Evolutionary conservation across 2,888 invertebrate genomes (phyloP).

Genomic region (Girardia tigrina): DNA sequence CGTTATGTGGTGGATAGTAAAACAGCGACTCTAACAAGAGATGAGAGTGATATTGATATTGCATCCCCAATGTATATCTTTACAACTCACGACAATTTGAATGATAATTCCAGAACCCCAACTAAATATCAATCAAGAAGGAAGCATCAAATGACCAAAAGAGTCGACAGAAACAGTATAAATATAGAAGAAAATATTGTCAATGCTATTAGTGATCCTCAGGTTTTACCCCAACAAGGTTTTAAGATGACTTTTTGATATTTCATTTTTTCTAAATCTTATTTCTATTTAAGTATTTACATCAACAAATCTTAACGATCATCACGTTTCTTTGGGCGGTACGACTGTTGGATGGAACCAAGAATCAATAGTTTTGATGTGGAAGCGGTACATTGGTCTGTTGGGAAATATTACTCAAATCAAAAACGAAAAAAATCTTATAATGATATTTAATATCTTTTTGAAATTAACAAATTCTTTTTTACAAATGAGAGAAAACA

Average conservation of each 20-base stretch:
- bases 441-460: not conserved
- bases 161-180: slow-evolving; percentile 2
- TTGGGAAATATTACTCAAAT: slow-evolving; percentile 1
- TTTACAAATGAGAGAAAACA: slow-evolving; percentile 18
- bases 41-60: not conserved
- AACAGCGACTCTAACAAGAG: not conserved
- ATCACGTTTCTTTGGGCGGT: not conserved
- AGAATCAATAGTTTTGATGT: not conserved
- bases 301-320: not conserved
- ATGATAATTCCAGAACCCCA: not conserved
- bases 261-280: not conserved
- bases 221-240: not conserved
- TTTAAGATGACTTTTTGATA: not conserved
- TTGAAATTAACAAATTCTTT: not conserved
- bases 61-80: not conserved
- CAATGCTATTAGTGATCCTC: not conserved
- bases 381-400: not conserved
- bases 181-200: not conserved
- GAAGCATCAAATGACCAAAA: not conserved
- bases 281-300: not conserved
- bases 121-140: not conserved
- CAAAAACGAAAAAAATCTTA: not conserved
- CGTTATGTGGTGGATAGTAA: not conserved
- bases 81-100: not conserved
- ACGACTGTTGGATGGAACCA: not conserved